Base-by-base conservation (phyloP, 2,797 vertebrate genomes). In the Sebastes elongatus region DNA sequence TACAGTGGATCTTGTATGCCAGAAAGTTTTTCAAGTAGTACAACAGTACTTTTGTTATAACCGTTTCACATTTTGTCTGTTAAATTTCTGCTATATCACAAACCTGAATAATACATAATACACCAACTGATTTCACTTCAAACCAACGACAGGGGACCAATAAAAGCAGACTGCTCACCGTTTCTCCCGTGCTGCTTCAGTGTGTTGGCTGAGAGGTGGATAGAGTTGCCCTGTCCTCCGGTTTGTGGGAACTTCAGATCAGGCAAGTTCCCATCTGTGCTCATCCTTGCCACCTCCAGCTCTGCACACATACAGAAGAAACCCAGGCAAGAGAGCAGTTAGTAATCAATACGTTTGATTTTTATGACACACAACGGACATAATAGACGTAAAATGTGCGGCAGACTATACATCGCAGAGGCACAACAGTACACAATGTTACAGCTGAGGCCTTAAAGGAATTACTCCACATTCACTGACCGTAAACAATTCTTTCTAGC, bases 111-210 rank as follows among this genome's bases (percentile, higher is more conserved):
- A 13, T 5, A 49, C 35, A 72, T 11, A 59, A 18, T 7, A 5
- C 33, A 59, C 6, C 5, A 28, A 46, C 49, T 20, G 22, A 57
- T 22, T n/a, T 2, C 42, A 33, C 53, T 70, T 80, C 69, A 38
- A 14, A 62, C 14, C n/a, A 56, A 84, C 78, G 70, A 57, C 5
- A 49, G 10, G 6, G 27, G 10, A 42, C 16, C 23, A 53, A 18
- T 16, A 6, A 30, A 30, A 25, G 27, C 3, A 8, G 8, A 46
- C 8, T 30, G 90, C 95, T 90, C 94, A 99, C 99, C 99, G 0
- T 99, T 99, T 71, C 97, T 96, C 25, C 98, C 98, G n/a, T 99
- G 98, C 85, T 99, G 98, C 87, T 98, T 99, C 59, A 99, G 93
- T 4, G 98, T 99, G 89, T 97, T 99, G 14, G 98, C 98, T 2